Evolutionary conservation across 1,140 invertebrate species (phyloP).

Genomic region (Drosophila mayri): DNA sequence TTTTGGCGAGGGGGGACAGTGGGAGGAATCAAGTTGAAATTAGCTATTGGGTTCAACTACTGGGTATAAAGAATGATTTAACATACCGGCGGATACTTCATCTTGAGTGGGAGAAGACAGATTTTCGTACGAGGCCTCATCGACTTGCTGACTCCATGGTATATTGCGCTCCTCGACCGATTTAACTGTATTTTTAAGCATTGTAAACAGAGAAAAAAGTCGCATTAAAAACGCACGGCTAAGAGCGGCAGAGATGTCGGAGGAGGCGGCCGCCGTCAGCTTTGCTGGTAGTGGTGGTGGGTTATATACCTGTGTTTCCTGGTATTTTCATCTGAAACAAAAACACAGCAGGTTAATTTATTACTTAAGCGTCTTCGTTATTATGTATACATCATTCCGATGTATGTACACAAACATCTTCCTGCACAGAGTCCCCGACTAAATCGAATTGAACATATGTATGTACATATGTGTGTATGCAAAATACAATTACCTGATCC

Average conservation of each 20-base stretch:
- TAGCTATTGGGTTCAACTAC: slow-evolving; percentile 5
- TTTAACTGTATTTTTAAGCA: slow-evolving; percentile 61
- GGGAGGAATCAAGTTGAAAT: slow-evolving; percentile 21
- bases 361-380: slow-evolving; percentile 10
- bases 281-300: slow-evolving; percentile 33
- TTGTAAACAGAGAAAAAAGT: slow-evolving; percentile 35
- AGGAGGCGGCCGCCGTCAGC: not conserved
- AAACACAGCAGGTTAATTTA: slow-evolving; percentile 40
- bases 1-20: slow-evolving; percentile 3
- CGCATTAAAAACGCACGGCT: slow-evolving; percentile 30
- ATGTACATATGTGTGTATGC: slow-evolving; percentile 61
- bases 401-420: slow-evolving; percentile 40
- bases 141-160: slow-evolving; percentile 85
- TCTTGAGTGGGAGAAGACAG: slow-evolving; percentile 75
- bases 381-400: slow-evolving; percentile 20
- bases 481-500: slow-evolving; percentile 81
- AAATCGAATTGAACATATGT: slow-evolving; percentile 45
- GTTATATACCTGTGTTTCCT: slow-evolving; percentile 80
- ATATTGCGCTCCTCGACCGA: slow-evolving; percentile 82
- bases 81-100: slow-evolving; percentile 73
- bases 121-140: slow-evolving; percentile 83
- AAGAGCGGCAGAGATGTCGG: not conserved
- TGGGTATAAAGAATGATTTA: slow-evolving; percentile 1
- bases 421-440: slow-evolving; percentile 26
- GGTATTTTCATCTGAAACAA: slow-evolving; percentile 80